phyloP scores from a whole-genome alignment of 2,113 vertebrate species.

The Columba janthina region DNA sequence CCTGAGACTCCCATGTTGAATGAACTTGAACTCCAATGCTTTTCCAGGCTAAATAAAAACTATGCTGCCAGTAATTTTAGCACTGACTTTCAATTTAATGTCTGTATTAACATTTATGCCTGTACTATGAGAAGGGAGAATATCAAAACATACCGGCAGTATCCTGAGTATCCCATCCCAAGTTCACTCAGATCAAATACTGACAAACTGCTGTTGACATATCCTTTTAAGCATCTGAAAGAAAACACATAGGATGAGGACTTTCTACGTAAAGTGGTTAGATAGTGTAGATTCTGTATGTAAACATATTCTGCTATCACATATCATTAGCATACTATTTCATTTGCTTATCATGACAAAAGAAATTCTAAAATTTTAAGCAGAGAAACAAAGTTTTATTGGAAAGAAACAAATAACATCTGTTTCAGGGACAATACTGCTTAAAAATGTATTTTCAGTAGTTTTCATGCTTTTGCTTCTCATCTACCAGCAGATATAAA shows the following conservation, averaged over 20 bases:
- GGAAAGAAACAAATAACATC: not conserved
- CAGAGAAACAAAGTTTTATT: not conserved
- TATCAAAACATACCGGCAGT: constrained; percentile 80
- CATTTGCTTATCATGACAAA: not conserved
- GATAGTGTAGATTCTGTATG: not conserved
- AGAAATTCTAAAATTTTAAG: not conserved
- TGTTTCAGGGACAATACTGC: not conserved
- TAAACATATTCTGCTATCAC: not conserved
- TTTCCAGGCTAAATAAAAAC: not conserved
- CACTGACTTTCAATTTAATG: not conserved
- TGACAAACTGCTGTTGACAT: constrained; percentile 96
- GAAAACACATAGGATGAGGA: not conserved
- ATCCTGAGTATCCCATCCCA: constrained; percentile 80
- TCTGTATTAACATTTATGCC: not conserved
- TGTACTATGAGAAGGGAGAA: not conserved
- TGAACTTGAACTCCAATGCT: not conserved
- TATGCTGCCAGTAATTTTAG: not conserved
- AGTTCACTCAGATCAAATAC: constrained; percentile 89
- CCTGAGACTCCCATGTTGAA: not conserved
- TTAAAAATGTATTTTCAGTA: not conserved
- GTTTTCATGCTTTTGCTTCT: not conserved
- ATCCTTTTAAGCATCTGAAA: constrained; percentile 91
- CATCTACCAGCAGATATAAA: not conserved
- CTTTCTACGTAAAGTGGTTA: not conserved
- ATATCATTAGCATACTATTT: not conserved